Conservation (phyloP, 1,140 invertebrate species). For the Conopomorpha cramerella region DNA sequence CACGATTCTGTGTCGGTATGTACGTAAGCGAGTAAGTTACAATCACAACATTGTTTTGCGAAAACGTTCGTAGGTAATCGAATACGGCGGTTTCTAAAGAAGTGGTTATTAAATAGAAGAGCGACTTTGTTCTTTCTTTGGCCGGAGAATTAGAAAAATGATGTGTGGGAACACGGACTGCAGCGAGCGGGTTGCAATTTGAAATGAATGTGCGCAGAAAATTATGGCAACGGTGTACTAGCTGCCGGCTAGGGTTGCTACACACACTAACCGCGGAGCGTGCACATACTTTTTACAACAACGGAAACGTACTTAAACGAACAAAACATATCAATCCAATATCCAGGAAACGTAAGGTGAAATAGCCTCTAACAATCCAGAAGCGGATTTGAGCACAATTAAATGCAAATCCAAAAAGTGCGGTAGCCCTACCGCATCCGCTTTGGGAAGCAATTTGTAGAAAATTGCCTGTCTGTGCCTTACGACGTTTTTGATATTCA, state of each 20-base stretch:
- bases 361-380: too few relatives aligned
- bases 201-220: conserved; percentile 38
- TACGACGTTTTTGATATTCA: conserved; percentile 17
- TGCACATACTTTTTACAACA: too few relatives aligned
- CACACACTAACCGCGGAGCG: neutral
- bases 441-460: conserved; percentile 16
- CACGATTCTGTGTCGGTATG: too few relatives aligned
- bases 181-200: conserved; percentile 31
- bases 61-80: neutral
- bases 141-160: conserved; percentile 49
- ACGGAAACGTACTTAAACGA: too few relatives aligned
- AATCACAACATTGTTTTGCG: too few relatives aligned
- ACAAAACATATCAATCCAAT: too few relatives aligned
- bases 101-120: conserved; percentile 35
- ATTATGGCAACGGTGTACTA: conserved; percentile 43
- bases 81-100: conserved; percentile 10
- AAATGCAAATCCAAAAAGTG: too few relatives aligned
- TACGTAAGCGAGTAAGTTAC: too few relatives aligned
- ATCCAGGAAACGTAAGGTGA: too few relatives aligned
- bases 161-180: conserved; percentile 56
- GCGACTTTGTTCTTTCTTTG: conserved; percentile 26
- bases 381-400: too few relatives aligned
- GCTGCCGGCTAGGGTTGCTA: conserved; percentile 10
- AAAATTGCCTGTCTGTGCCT: conserved; percentile 14
- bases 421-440: conserved; percentile 10